phyloP scores from a whole-genome alignment of 2,797 vertebrate species.

The Pseudochirops cupreus region DNA sequence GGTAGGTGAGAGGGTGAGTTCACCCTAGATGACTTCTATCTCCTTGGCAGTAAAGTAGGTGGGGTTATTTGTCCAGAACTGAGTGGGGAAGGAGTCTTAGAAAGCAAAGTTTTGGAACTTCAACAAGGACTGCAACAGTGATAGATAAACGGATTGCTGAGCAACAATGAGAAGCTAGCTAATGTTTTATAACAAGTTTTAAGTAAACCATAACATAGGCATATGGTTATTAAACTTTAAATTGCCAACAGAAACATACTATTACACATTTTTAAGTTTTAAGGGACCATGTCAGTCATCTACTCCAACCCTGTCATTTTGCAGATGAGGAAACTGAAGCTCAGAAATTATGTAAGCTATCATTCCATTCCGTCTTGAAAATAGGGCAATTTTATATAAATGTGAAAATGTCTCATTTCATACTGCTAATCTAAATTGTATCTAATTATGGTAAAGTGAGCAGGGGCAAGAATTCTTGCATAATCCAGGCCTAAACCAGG shows the following conservation, averaged over 20 bases:
- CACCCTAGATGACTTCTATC: neutral
- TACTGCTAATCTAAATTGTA: neutral
- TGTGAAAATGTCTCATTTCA: neutral
- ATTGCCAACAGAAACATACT: neutral
- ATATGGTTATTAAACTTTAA: neutral
- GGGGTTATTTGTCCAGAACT: neutral
- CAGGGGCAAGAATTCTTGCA: neutral
- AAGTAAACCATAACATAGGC: neutral
- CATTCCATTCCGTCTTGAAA: neutral
- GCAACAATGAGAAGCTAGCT: neutral
- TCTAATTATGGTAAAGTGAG: neutral
- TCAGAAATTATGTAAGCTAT: neutral
- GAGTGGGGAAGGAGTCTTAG: neutral
- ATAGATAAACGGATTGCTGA: neutral
- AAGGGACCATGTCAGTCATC: neutral
- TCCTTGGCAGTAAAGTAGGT: neutral
- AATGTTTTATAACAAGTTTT: neutral
- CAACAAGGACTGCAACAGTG: neutral
- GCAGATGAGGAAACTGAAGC: neutral
- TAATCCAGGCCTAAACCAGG: neutral
- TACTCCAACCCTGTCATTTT: neutral
- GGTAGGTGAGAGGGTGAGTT: neutral
- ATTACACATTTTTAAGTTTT: neutral
- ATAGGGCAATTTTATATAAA: neutral
- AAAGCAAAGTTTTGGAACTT: neutral